Evolutionary conservation across 2,113 vertebrate genomes (phyloP).

Genomic region (Tyrannus savana): DNA sequence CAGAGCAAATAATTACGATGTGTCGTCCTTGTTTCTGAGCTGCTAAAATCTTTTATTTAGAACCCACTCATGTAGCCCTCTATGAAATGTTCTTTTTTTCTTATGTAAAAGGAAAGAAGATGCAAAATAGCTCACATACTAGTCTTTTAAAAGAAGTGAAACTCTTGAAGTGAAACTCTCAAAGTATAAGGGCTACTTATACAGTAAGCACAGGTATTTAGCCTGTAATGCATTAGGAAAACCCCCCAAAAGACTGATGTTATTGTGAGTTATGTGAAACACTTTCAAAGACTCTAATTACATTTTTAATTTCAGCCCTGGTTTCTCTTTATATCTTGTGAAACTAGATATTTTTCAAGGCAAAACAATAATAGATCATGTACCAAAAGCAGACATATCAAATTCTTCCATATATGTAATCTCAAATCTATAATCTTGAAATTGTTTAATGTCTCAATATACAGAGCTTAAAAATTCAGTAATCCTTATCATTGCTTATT

Average conservation of each 20-base stretch:
- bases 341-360: slow-evolving; percentile 36
- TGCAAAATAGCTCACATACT: not conserved
- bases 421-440: not conserved
- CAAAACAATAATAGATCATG: not conserved
- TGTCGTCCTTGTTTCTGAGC: not conserved
- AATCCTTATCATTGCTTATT: not conserved
- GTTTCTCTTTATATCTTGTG: not conserved
- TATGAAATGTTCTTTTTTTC: not conserved
- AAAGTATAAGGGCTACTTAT: not conserved
- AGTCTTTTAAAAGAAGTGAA: not conserved
- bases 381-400: not conserved
- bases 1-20: not conserved
- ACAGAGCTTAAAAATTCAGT: not conserved
- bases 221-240: not conserved
- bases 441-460: not conserved
- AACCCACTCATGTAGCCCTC: not conserved
- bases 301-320: not conserved
- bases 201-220: not conserved
- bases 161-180: not conserved
- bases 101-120: not conserved
- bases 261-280: not conserved
- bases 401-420: not conserved
- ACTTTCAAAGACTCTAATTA: not conserved
- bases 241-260: not conserved
- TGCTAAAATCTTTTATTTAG: not conserved